Evolutionary conservation across 1,140 invertebrate species (phyloP).

Genomic region (Atopsyche davidsoni): DNA sequence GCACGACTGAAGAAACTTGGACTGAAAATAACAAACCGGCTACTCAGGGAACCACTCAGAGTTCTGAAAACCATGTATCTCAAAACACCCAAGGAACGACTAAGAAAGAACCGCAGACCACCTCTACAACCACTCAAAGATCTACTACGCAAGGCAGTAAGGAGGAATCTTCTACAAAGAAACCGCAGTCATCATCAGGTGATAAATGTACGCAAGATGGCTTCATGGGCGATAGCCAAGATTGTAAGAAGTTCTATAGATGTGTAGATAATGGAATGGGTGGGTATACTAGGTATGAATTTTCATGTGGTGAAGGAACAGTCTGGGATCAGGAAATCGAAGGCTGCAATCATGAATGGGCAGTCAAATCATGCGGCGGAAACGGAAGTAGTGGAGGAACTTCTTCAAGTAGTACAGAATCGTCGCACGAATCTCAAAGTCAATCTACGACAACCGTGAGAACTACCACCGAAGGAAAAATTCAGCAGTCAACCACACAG

Average conservation of each 20-base stretch:
- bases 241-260: constrained; percentile 58
- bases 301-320: constrained; percentile 48
- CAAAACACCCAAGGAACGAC: constrained; percentile 6
- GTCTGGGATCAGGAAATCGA: constrained; percentile 48
- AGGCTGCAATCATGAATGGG: constrained; percentile 47
- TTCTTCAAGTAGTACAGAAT: constrained; percentile 6
- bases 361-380: constrained; percentile 31
- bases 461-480: constrained; percentile 14
- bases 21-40: constrained; percentile 17
- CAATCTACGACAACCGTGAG: constrained; percentile 30
- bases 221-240: constrained; percentile 53
- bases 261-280: constrained; percentile 55
- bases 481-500: constrained; percentile 11
- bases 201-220: constrained; percentile 43
- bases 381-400: constrained; percentile 5
- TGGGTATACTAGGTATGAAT: constrained; percentile 42
- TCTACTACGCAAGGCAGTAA: constrained; percentile 1
- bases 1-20: constrained; percentile 15
- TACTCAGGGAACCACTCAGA: constrained; percentile 14
- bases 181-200: constrained; percentile 25
- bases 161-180: constrained; percentile 11
- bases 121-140: constrained; percentile 4
- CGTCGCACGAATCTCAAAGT: constrained; percentile 6
- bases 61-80: constrained; percentile 28
- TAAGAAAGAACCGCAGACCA: background rate